A percentile compares a stretch with the other conserved stretches of the same genome.
Evolutionary conservation across 2,113 vertebrate species (phyloP).

Genomic region (Chiloscyllium plagiosum): DNA sequence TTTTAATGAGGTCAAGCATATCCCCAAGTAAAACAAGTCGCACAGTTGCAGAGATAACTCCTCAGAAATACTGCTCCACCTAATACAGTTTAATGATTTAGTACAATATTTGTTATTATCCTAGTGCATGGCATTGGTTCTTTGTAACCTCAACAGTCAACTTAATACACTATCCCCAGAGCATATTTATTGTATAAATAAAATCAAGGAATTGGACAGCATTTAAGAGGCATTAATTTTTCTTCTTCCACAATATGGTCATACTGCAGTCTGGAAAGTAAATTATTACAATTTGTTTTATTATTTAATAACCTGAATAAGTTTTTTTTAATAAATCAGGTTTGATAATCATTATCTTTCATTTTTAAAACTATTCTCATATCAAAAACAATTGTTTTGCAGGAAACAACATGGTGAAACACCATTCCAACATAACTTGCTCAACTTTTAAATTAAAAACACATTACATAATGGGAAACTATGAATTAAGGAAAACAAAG

Average conservation of each 20-base stretch:
- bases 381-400: neutral
- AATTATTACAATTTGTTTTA: neutral
- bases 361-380: neutral
- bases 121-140: neutral
- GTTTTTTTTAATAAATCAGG: neutral
- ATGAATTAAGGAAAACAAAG: neutral
- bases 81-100: neutral
- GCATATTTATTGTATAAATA: neutral
- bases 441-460: neutral
- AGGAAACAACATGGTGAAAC: conserved; percentile 11
- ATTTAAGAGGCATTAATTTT: neutral
- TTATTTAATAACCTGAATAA: neutral
- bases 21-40: neutral
- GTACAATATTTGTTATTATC: neutral
- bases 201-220: neutral
- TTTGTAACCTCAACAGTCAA: neutral
- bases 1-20: neutral
- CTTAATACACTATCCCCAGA: neutral
- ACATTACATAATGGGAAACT: neutral
- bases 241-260: neutral
- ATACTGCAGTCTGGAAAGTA: neutral
- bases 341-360: neutral
- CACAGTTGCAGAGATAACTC: neutral
- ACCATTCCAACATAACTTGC: neutral
- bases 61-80: neutral